Conservation (phyloP, 2,888 invertebrate species). For the Oscheius myriophilus region DNA sequence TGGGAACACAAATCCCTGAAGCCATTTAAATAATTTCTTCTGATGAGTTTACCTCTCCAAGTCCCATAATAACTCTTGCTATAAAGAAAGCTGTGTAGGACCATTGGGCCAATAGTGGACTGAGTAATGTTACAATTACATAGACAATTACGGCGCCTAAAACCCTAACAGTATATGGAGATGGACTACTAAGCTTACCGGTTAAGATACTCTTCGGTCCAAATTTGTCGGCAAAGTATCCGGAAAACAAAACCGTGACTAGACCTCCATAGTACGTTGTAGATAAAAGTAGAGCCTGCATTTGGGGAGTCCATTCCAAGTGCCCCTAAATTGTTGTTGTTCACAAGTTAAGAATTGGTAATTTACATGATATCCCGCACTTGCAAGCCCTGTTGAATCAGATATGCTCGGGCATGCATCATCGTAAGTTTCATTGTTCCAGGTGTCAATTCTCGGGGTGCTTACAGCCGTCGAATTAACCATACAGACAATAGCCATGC, state of each 20-base stretch:
- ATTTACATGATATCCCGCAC: slow-evolving; percentile 35
- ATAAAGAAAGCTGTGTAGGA: slow-evolving; percentile 50
- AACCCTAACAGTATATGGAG: background rate
- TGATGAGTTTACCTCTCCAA: slow-evolving; percentile 52
- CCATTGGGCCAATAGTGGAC: slow-evolving; percentile 50
- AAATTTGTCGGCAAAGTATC: slow-evolving; percentile 55
- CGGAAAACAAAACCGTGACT: slow-evolving; percentile 51
- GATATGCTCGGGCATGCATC: slow-evolving; percentile 20
- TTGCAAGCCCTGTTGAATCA: slow-evolving; percentile 12
- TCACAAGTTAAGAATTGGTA: no score
- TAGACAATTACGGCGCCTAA: slow-evolving; percentile 41
- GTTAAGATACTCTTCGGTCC: slow-evolving; percentile 57
- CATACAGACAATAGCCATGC: slow-evolving; percentile 61
- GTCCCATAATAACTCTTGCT: slow-evolving; percentile 57
- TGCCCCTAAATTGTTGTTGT: slow-evolving; percentile 41
- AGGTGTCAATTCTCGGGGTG: background rate
- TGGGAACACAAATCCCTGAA: slow-evolving; percentile 56
- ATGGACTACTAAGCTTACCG: no score
- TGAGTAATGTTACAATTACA: slow-evolving; percentile 39
- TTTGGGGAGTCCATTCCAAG: slow-evolving; percentile 52
- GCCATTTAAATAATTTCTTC: background rate
- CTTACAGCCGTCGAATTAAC: slow-evolving; percentile 51
- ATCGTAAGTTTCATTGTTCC: background rate
- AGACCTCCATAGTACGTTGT: slow-evolving; percentile 61
- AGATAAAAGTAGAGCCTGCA: slow-evolving; percentile 57